These are phyloP conservation scores for Chrysotoxum bicinctum DNA, from an alignment of 2,888 invertebrate species.

Conservation along the genomic window DNA sequence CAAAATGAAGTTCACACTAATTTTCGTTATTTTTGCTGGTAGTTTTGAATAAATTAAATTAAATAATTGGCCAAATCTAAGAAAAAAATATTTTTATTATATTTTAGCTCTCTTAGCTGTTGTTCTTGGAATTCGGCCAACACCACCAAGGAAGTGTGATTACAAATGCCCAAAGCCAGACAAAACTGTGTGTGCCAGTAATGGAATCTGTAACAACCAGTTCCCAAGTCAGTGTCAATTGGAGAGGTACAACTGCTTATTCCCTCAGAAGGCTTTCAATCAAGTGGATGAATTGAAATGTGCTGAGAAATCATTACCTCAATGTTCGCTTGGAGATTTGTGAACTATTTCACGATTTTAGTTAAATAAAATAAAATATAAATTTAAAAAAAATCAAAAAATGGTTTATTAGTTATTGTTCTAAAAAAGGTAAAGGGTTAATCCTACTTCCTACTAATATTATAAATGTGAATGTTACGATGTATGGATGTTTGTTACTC, in stretches of 20 bases:
- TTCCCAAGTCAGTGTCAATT: constrained; percentile 37
- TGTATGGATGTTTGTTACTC: too few species aligned
- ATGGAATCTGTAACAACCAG: constrained; percentile 37
- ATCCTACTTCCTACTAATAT: too few species aligned
- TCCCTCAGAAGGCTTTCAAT: constrained; percentile 33
- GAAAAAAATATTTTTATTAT: background rate
- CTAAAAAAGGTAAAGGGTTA: too few species aligned
- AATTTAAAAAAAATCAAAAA: too few species aligned
- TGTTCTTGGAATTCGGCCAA: constrained; percentile 5
- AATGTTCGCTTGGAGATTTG: constrained; percentile 36
- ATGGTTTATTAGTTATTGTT: too few species aligned
- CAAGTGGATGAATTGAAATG: constrained; percentile 14
- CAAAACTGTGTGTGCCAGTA: constrained; percentile 28
- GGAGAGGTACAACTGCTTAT: constrained; percentile 25
- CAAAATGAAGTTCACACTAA: background rate
- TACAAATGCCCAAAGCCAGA: constrained; percentile 24
- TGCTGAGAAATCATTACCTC: constrained; percentile 17
- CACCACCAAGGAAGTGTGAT: constrained; percentile 25
- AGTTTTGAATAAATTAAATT: background rate
- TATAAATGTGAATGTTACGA: too few species aligned
- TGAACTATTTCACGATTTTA: background rate
- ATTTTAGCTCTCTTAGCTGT: background rate
- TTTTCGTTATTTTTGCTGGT: background rate
- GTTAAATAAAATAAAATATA: background rate
- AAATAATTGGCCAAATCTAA: background rate